Conservation (phyloP, 2,113 vertebrate species). For the Acrocephalus kingi region DNA sequence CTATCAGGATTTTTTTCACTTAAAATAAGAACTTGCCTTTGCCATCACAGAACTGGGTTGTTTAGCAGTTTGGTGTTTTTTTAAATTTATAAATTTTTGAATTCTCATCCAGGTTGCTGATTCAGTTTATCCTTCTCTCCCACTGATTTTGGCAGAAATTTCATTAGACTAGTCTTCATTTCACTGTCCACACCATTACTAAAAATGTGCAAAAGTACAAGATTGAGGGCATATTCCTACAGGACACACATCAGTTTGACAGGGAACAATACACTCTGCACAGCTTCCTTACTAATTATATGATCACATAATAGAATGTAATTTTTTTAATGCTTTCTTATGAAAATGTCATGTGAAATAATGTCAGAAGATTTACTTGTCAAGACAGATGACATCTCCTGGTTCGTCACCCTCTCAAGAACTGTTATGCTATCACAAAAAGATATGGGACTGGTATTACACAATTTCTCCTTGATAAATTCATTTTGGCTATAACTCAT, state of each 20-base stretch:
- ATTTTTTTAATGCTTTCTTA: background rate
- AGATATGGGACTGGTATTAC: background rate
- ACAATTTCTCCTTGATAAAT: background rate
- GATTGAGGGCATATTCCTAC: background rate
- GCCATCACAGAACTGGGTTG: background rate
- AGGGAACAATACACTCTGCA: background rate
- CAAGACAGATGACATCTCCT: background rate
- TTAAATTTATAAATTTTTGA: background rate
- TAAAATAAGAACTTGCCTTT: background rate
- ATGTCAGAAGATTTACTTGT: background rate
- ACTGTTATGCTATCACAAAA: background rate
- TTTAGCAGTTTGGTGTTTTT: rapidly evolving
- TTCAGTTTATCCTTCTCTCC: background rate
- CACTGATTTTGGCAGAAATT: background rate
- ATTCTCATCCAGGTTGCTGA: background rate
- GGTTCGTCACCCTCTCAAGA: background rate
- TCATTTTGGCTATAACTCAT: background rate
- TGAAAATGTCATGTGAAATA: background rate
- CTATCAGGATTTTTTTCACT: background rate
- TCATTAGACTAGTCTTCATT: background rate
- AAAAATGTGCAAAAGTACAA: background rate
- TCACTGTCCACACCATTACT: background rate
- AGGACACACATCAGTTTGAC: background rate
- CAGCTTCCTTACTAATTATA: background rate
- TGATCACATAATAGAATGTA: background rate